phyloP scores from a whole-genome alignment of 2,888 invertebrate species.

The Tineola bisselliella region DNA sequence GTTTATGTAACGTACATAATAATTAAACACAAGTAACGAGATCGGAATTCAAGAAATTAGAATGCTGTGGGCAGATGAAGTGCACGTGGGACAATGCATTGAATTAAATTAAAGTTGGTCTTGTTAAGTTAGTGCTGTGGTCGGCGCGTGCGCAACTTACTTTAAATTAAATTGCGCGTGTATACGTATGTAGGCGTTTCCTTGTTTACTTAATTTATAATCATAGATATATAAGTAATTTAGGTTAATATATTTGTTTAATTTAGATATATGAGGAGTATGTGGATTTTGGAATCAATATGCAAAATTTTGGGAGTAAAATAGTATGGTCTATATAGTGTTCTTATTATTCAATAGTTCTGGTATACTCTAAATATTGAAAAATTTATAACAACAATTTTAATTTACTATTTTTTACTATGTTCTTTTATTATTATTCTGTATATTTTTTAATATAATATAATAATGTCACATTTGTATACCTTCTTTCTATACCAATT shows the following conservation, averaged over 20 bases:
- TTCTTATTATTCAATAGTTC: no score
- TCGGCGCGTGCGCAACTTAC: not conserved
- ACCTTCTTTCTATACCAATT: no score
- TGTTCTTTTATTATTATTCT: no score
- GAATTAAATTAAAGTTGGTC: slow-evolving; percentile 6
- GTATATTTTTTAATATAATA: no score
- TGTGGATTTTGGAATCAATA: no score
- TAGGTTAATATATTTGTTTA: slow-evolving; percentile 17
- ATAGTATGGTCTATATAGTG: no score
- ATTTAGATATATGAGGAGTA: no score
- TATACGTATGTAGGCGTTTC: not conserved
- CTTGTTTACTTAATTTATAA: not conserved
- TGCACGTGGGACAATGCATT: not conserved
- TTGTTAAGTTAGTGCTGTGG: slow-evolving; percentile 13
- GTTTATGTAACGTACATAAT: not conserved
- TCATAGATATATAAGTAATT: not conserved
- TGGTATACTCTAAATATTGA: no score
- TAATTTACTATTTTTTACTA: no score
- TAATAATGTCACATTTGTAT: no score
- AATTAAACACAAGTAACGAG: not conserved
- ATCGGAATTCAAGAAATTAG: slow-evolving; percentile 4
- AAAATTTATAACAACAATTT: no score
- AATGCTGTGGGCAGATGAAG: slow-evolving; percentile 10
- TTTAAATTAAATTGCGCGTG: not conserved
- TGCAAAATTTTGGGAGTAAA: no score